Base-by-base conservation (phyloP, 2,797 vertebrate species). In the Enteromius viviparus region DNA sequence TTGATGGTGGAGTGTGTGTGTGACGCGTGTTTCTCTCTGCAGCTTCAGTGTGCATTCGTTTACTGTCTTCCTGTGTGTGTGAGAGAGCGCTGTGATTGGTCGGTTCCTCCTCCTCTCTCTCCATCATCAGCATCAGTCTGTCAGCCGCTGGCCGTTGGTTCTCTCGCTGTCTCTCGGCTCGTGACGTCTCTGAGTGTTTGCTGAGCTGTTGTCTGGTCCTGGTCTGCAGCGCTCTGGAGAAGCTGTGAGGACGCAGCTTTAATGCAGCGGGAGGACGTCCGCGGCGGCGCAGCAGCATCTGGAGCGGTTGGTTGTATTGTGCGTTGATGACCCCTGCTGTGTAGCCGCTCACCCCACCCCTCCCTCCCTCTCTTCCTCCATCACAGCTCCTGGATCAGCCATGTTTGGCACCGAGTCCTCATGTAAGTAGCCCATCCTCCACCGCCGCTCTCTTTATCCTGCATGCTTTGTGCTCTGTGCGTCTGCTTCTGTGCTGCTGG, bases 371-470 rank as follows among this genome's bases (percentile, higher is more conserved):
- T 89, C 88, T 92, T 89, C 92, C 93, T 92, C 94, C 94, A 96
- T 92, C 94, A 93, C 95, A 94, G 95, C 94, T 94, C 96, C 96
- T 94, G 95, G 92, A 94, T 95, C 96, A 98, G 97, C 96, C 98
- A 99, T 99, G 98, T 99, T 99, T 96, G 98, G 98, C 95, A 97
- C 97, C 87, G 98, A 99, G 93, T 99, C 98, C 87, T 99, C 98
- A 96, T 96, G 98, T 99, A 97, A 99, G 98, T 99, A 98, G 94
- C 88, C 82, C 91, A 93, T 92, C 85, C 78, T 81, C 81, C 77
- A 68, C 89, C 89, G 90, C 68, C 90, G 90, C 89, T 84, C 85
- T 88, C 78, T 85, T 81, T 90, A 7, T 84, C 80, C 85, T 85
- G 69, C 72, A 76, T 45, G 66, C 40, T n/a, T 76, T 55, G 47